Evolutionary conservation across 2,113 vertebrate genomes (phyloP).

Genomic region (Haemorhous mexicanus): DNA sequence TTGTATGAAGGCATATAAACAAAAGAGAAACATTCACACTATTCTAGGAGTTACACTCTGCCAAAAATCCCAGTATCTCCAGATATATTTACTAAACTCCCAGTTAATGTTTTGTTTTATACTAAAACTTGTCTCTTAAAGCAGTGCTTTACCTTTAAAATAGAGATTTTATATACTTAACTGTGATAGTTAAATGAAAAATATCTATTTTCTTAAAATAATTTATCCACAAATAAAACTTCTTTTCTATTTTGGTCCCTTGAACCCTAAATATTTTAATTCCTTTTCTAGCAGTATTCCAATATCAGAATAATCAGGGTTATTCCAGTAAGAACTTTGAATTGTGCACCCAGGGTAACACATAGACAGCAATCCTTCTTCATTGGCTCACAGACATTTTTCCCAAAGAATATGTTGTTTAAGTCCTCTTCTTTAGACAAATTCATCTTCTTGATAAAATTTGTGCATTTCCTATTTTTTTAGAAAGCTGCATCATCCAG

Average conservation of each 20-base stretch:
- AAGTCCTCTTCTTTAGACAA: not conserved
- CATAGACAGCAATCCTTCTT: not conserved
- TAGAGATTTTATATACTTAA: not conserved
- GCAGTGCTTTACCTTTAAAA: not conserved
- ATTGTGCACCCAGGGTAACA: not conserved
- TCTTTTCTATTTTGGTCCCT: not conserved
- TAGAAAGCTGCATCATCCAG: conserved; percentile 1
- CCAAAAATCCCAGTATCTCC: conserved; percentile 38
- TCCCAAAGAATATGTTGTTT: not conserved
- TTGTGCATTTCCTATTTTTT: not conserved
- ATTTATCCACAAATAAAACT: not conserved
- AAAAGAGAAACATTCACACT: conserved; percentile 9
- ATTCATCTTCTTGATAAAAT: conserved; percentile 3
- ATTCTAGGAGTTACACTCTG: conserved; percentile 1
- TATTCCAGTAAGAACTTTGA: not conserved
- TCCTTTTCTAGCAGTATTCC: not conserved
- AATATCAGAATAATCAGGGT: not conserved
- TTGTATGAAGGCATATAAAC: not conserved
- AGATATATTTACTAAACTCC: conserved; percentile 10
- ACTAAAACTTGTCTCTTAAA: not conserved
- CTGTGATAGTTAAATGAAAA: not conserved
- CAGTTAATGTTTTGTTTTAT: not conserved
- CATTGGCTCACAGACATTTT: not conserved
- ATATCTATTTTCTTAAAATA: not conserved
- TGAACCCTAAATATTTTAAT: not conserved